phyloP scores from a whole-genome alignment of 2,888 invertebrate genomes.

The Cylloceria caligata region DNA sequence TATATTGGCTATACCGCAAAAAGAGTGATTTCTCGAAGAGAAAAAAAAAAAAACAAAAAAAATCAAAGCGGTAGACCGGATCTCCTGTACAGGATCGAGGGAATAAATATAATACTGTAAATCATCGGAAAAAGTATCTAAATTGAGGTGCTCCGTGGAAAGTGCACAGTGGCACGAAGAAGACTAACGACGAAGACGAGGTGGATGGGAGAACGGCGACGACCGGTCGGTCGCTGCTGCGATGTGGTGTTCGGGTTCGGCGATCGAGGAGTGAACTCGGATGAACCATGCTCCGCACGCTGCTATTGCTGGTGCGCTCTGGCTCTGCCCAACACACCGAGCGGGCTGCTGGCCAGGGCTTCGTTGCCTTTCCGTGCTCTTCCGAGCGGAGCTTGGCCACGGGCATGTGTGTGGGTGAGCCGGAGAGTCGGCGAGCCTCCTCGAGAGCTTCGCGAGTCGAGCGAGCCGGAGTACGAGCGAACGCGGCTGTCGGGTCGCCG shows the following conservation, averaged over 20 bases:
- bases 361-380: conserved; percentile 41
- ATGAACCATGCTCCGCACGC: conserved; percentile 77
- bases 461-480: conserved; percentile 72
- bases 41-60: neutral
- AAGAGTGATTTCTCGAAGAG: neutral
- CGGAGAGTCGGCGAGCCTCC: conserved; percentile 65
- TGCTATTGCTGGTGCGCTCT: conserved; percentile 38
- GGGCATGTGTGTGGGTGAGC: conserved; percentile 63
- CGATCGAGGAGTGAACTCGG: conserved; percentile 83
- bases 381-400: conserved; percentile 47
- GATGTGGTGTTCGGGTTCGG: conserved; percentile 78
- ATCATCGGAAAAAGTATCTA: conserved; percentile 13
- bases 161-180: conserved; percentile 60
- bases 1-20: neutral
- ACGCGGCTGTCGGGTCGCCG: conserved; percentile 80
- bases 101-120: conserved; percentile 22
- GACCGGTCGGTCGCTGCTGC: conserved; percentile 68
- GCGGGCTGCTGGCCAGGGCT: conserved; percentile 43
- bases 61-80: neutral
- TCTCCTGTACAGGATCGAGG: neutral
- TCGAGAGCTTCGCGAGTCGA: conserved; percentile 73
- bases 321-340: conserved; percentile 47
- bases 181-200: conserved; percentile 51
- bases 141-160: conserved; percentile 30
- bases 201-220: conserved; percentile 40